phyloP scores from a whole-genome alignment of 2,113 vertebrate species.

The Meles meles region DNA sequence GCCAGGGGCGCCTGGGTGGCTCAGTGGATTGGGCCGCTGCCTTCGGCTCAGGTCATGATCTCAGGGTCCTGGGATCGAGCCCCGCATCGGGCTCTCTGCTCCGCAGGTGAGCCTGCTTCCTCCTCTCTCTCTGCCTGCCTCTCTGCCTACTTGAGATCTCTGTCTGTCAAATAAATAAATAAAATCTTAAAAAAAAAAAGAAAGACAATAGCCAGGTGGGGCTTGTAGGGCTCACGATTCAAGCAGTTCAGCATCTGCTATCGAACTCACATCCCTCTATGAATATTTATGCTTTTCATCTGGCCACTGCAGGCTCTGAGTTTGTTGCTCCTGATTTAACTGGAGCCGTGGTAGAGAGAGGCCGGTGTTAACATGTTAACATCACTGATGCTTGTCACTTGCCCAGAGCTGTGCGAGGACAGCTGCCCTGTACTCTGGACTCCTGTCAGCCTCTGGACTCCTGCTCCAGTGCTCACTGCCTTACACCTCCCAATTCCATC shows the following conservation, averaged over 20 bases:
- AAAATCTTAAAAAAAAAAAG: too few relatives aligned
- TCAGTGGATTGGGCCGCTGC: too few relatives aligned
- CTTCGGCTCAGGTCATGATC: too few relatives aligned
- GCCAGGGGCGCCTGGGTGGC: too few relatives aligned
- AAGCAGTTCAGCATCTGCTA: background rate
- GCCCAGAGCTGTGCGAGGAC: too few relatives aligned
- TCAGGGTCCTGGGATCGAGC: too few relatives aligned
- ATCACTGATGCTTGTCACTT: background rate
- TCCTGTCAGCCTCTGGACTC: background rate
- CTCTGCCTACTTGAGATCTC: too few relatives aligned
- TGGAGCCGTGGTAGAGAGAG: background rate
- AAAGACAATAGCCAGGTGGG: background rate
- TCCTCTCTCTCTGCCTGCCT: too few relatives aligned
- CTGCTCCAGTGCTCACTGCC: background rate
- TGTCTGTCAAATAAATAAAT: too few relatives aligned
- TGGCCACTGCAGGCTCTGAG: background rate
- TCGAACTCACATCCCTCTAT: background rate
- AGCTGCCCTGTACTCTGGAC: background rate
- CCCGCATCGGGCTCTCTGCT: too few relatives aligned
- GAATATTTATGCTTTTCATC: background rate
- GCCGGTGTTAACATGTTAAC: background rate
- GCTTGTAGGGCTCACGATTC: background rate
- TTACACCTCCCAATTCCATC: background rate
- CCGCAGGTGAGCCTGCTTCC: too few relatives aligned
- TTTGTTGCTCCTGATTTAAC: background rate